Evolutionary conservation across 1,140 invertebrate genomes (phyloP).

Genomic region (Drosophila nannoptera): DNA sequence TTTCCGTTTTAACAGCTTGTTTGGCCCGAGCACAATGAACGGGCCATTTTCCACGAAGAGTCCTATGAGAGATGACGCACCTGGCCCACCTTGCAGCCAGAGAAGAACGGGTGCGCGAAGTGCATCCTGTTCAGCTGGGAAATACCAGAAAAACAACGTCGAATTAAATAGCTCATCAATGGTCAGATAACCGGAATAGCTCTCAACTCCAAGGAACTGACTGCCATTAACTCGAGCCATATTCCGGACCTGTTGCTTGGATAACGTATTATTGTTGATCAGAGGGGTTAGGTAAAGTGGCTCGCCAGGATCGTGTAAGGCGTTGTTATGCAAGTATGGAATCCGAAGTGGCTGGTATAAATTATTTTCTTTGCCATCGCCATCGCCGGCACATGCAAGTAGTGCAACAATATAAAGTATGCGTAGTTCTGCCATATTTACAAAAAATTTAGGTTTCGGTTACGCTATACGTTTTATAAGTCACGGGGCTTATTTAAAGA

Average conservation of each 20-base stretch:
- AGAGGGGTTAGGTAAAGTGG: conserved; percentile 52
- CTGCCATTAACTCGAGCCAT: conserved; percentile 36
- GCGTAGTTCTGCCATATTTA: no score
- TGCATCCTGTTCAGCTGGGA: conserved; percentile 82
- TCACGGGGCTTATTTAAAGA: no score
- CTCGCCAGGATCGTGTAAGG: conserved; percentile 50
- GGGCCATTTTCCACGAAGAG: conserved; percentile 91
- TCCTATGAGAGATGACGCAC: conserved; percentile 87
- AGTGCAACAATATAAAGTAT: no score
- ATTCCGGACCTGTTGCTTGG: conserved; percentile 17
- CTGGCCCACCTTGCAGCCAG: conserved; percentile 92
- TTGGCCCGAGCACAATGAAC: conserved; percentile 82
- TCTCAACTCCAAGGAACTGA: conserved; percentile 47
- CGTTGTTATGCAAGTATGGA: conserved; percentile 42
- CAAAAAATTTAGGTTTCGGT: no score
- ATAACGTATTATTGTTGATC: conserved; percentile 28
- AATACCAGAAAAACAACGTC: conserved; percentile 94
- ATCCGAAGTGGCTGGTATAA: background rate
- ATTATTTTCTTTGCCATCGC: no score
- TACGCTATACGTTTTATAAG: no score
- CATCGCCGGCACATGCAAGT: no score
- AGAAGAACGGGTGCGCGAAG: conserved; percentile 84
- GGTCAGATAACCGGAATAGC: conserved; percentile 83
- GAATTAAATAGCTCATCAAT: conserved; percentile 87
- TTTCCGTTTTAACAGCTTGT: conserved; percentile 81